phyloP scores from a whole-genome alignment of 2,888 invertebrate genomes.

The Coremacera marginata region DNA sequence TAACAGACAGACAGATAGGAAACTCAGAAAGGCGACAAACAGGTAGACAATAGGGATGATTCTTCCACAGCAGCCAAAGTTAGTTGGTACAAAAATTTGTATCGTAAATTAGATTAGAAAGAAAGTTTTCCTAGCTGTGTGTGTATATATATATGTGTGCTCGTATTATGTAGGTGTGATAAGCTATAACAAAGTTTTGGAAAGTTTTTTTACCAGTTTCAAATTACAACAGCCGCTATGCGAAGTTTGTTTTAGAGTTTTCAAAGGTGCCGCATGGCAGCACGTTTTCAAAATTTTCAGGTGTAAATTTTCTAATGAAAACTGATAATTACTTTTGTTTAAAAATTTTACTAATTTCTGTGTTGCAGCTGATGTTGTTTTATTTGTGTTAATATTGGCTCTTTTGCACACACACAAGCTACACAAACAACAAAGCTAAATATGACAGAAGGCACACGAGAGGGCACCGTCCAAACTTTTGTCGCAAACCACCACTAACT shows the following conservation, averaged over 20 bases:
- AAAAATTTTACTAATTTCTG: neutral
- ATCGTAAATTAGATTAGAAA: constrained; percentile 26
- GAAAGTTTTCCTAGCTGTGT: neutral
- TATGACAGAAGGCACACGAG: neutral
- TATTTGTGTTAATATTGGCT: neutral
- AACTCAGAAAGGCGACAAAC: neutral
- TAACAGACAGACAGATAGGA: neutral
- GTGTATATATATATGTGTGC: neutral
- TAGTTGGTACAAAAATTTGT: constrained; percentile 7
- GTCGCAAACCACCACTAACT: neutral
- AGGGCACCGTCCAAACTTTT: neutral
- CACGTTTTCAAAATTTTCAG: constrained; percentile 23
- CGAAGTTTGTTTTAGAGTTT: no score
- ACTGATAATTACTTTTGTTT: constrained; percentile 33
- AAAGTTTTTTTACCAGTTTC: neutral
- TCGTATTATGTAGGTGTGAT: neutral
- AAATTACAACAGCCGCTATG: neutral
- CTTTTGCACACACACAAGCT: constrained; percentile 1
- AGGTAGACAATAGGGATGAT: neutral
- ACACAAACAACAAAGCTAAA: neutral
- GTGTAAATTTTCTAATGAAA: constrained; percentile 33
- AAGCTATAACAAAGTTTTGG: constrained; percentile 16
- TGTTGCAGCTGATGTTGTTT: neutral
- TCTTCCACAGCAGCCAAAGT: neutral
- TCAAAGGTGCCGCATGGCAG: neutral